These are phyloP conservation scores for Heteronetta atricapilla DNA, from an alignment of 2,113 vertebrate species.

Conservation along the genomic window DNA sequence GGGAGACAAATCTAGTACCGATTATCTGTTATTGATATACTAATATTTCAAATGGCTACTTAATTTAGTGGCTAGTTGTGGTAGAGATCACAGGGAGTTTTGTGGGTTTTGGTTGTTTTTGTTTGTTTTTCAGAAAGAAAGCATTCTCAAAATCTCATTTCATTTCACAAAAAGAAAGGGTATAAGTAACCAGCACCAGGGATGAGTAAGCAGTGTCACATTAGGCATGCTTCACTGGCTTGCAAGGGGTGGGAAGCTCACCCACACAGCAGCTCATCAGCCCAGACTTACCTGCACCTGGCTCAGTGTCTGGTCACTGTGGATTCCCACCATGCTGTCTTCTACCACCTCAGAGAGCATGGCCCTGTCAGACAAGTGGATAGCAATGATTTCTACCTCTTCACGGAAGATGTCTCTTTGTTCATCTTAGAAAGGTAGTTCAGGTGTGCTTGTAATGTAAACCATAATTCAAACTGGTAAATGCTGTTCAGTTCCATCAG, in stretches of 20 bases:
- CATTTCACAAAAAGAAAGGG: neutral
- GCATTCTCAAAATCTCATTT: neutral
- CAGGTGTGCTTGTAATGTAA: neutral
- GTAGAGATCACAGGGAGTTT: neutral
- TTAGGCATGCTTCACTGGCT: neutral
- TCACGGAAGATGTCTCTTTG: neutral
- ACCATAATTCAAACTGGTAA: neutral
- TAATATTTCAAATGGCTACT: neutral
- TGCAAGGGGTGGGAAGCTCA: neutral
- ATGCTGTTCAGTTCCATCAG: neutral
- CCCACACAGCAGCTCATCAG: neutral
- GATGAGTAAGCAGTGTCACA: slow-evolving; percentile 40
- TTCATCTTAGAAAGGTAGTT: neutral
- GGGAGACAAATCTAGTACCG: neutral
- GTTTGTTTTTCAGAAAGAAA: neutral
- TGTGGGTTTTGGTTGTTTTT: neutral
- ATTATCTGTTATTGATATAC: neutral
- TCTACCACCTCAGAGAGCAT: neutral
- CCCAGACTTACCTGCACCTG: slow-evolving; percentile 16
- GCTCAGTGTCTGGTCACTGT: neutral
- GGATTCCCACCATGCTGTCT: slow-evolving; percentile 15
- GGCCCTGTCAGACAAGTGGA: neutral
- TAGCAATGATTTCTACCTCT: neutral
- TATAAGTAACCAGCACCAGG: neutral
- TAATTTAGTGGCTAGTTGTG: neutral